Evolutionary conservation across 1,140 invertebrate genomes (phyloP), one percentile per base, ranked within the genome.

Genomic region (Xylocopa sonorina): DNA sequence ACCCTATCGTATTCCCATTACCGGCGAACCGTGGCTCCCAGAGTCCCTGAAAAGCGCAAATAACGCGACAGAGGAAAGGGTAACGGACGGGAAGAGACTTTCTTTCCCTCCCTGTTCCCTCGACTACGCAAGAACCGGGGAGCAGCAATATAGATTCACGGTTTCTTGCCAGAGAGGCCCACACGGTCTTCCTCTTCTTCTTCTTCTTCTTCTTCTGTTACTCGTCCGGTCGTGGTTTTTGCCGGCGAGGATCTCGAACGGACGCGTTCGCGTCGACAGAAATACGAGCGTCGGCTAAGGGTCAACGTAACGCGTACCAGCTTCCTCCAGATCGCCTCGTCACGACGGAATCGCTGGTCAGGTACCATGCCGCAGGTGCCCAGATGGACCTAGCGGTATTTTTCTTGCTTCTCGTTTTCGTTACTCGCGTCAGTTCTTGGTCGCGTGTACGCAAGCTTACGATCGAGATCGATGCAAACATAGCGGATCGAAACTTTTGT

Each of bases 281-380:
- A 85, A 84, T 85, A 85, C 83, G 69, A 82, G 24, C 72, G 64
- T 50, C 34, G 24, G 62, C 38, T 57, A 60, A 67, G 67, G 82
- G 83, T 84, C 78, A 85, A 85, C 66, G 82, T 84, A 80, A 82
- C 82, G 81, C 75, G 71, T 68, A 71, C 51, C 32, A 72, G 58
- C 78, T 80, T 76, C 55, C 32, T 64, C 57, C 66, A 46, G 77
- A 50, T 62, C 18, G 58, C 71, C 46, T 48, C 41, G 53, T 84
- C 81, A 80, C 51, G 41, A 55, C n/a, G 43, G 58, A 67, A 80
- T 71, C 46, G 55, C 38, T 21, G n/a, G 34, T 63, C 51, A 58
- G 51, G 43, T 57, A 41, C 55, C 41, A n/a, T n/a, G 62, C 3
- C 24, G 43, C 81, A 84, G 81, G 66, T 83, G 71, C 60, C 14